These are phyloP conservation scores for Entomobrya multifasciata DNA, from an alignment of 2,888 invertebrate genomes.

Conservation along the genomic window DNA sequence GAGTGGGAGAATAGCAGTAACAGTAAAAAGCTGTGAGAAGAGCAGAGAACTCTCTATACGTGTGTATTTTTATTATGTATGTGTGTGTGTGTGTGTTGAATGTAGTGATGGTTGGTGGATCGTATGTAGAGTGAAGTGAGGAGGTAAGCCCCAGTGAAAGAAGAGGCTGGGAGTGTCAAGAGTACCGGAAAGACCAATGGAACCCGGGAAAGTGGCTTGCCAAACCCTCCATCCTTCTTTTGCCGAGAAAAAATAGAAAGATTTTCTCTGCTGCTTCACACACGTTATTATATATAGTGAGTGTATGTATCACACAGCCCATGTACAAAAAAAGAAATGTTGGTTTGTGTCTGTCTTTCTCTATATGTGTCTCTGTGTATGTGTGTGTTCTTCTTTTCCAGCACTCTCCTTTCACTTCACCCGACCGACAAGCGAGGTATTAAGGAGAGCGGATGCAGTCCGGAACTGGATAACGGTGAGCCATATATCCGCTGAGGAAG, in stretches of 20 bases:
- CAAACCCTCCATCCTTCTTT: conserved; percentile 80
- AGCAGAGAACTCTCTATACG: background rate
- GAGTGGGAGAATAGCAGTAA: conserved; percentile 1
- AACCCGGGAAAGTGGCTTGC: conserved; percentile 80
- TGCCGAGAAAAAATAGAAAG: conserved; percentile 55
- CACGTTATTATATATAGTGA: background rate
- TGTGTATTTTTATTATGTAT: conserved; percentile 38
- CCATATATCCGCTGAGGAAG: conserved; percentile 80
- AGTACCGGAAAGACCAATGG: conserved; percentile 80
- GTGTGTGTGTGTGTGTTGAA: no score
- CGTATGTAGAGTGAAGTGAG: conserved; percentile 74
- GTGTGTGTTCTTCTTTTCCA: conserved; percentile 7
- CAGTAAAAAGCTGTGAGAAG: background rate
- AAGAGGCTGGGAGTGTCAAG: conserved; percentile 80
- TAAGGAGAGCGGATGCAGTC: conserved; percentile 79
- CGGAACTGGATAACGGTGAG: conserved; percentile 80
- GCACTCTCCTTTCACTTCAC: conserved; percentile 77
- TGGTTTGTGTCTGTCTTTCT: background rate
- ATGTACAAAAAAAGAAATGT: conserved; percentile 4
- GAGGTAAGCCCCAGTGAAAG: conserved; percentile 79
- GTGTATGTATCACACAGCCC: no score
- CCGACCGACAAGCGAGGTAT: conserved; percentile 79
- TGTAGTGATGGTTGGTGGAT: conserved; percentile 53
- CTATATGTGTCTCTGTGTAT: background rate
- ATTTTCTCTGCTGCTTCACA: conserved; percentile 12